Evolutionary conservation across 2,113 vertebrate species (phyloP).

Genomic region (Osmerus mordax): DNA sequence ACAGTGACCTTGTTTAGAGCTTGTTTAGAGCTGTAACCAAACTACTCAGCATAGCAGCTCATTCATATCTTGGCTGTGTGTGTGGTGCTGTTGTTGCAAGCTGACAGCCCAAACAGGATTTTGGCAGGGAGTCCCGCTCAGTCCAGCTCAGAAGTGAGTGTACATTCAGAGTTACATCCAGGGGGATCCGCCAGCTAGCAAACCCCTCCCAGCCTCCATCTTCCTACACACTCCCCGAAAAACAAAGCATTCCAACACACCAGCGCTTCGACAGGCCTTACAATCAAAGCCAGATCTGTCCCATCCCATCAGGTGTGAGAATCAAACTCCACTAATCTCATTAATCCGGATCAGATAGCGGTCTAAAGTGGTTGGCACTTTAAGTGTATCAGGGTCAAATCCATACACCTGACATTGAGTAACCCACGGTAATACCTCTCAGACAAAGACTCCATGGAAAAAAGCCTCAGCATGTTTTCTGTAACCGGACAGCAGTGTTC

Average conservation of each 20-base stretch:
- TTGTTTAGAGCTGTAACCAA: conserved; percentile 5
- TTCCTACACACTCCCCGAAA: background rate
- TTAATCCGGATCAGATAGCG: background rate
- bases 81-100: background rate
- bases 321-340: background rate
- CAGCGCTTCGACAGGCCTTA: background rate
- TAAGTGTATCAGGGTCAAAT: background rate
- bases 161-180: background rate
- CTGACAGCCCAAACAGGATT: background rate
- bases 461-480: background rate
- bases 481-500: conserved; percentile 3
- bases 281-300: background rate
- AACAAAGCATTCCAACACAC: background rate
- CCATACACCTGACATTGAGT: background rate
- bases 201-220: background rate
- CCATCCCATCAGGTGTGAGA: background rate
- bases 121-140: background rate
- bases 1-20: conserved; percentile 3
- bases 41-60: background rate
- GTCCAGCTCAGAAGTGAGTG: background rate
- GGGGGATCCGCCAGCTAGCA: background rate
- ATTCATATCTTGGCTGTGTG: background rate
- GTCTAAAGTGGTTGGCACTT: background rate
- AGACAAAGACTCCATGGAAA: background rate
- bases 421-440: background rate